phyloP scores from a whole-genome alignment of 1,140 invertebrate species.

The Euwallacea fornicatus region DNA sequence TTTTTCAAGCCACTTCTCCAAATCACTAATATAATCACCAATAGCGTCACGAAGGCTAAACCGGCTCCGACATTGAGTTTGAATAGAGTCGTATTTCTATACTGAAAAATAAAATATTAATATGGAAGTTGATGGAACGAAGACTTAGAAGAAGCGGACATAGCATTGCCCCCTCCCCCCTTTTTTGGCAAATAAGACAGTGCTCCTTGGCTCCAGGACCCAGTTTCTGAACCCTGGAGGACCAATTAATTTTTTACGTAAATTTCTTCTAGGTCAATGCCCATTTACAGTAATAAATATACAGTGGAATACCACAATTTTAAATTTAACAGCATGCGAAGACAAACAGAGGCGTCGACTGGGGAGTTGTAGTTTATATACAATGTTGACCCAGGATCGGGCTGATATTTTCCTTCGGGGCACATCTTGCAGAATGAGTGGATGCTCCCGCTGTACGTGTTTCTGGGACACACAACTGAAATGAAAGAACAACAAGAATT shows the following conservation, averaged over 20 bases:
- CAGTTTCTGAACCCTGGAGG: no score
- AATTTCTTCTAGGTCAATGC: neutral
- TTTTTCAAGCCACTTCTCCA: slow-evolving; percentile 31
- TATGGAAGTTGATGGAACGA: no score
- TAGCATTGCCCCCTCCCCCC: no score
- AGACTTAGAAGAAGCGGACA: no score
- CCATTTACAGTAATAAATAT: neutral
- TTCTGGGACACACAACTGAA: slow-evolving; percentile 47
- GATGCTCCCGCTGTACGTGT: slow-evolving; percentile 46
- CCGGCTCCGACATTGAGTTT: slow-evolving; percentile 44
- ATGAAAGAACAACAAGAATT: neutral
- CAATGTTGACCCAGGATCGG: slow-evolving; percentile 42
- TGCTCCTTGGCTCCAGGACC: no score
- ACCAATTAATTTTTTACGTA: no score
- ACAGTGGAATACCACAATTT: neutral
- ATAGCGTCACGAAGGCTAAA: slow-evolving; percentile 36
- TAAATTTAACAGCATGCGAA: slow-evolving; percentile 45
- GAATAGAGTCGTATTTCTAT: slow-evolving; percentile 42
- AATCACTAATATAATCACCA: slow-evolving; percentile 40
- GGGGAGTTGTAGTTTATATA: slow-evolving; percentile 47
- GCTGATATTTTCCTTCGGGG: slow-evolving; percentile 48
- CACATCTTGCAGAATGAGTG: slow-evolving; percentile 46
- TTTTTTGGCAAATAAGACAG: no score
- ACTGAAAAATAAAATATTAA: slow-evolving; percentile 33
- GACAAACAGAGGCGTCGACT: slow-evolving; percentile 47